A percentile compares a stretch with the other conserved stretches of the same genome.
These are phyloP conservation scores for Conchocele bisecta DNA, from an alignment of 2,888 invertebrate genomes.

Conservation along the genomic window DNA sequence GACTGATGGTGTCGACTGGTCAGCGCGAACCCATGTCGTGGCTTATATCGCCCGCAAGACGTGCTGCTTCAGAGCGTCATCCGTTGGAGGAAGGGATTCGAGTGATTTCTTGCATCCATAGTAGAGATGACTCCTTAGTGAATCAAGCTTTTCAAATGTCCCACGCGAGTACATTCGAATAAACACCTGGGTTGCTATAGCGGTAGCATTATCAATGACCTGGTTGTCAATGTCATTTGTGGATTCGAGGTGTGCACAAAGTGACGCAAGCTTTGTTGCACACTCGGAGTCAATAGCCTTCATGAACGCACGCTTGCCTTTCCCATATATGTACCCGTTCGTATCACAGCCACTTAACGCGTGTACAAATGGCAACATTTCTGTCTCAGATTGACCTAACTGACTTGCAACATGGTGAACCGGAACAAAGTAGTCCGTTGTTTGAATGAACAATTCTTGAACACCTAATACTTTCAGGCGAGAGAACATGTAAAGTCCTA, in stretches of 20 bases:
- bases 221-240: not conserved
- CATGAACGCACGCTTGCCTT: constrained; percentile 1
- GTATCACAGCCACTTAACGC: not conserved
- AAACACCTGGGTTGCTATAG: not conserved
- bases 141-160: not conserved
- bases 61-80: not conserved
- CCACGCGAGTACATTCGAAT: too few relatives aligned
- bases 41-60: not conserved
- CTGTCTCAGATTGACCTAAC: not conserved
- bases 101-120: not conserved
- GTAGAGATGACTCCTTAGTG: not conserved
- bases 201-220: not conserved
- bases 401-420: not conserved
- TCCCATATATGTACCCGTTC: not conserved
- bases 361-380: not conserved
- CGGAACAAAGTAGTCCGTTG: not conserved
- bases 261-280: not conserved
- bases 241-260: not conserved
- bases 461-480: not conserved
- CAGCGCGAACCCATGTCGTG: too few relatives aligned
- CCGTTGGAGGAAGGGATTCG: not conserved
- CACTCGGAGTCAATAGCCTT: not conserved
- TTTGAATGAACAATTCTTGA: not conserved
- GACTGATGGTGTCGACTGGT: too few relatives aligned
- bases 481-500: not conserved